phyloP scores from a whole-genome alignment of 2,888 invertebrate species.

The Glaucopsyche alexis region DNA sequence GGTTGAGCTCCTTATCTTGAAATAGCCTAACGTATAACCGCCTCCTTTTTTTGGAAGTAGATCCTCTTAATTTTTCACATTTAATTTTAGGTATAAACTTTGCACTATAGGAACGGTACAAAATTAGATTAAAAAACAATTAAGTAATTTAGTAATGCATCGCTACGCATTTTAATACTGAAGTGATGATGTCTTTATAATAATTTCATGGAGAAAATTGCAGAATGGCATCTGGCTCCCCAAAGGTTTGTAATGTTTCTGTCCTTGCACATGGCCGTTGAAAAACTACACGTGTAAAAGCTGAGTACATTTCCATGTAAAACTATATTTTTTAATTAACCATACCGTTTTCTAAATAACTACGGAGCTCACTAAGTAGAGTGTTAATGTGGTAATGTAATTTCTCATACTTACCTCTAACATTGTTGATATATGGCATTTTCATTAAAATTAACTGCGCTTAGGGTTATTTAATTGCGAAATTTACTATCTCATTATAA shows the following conservation, averaged over 20 bases:
- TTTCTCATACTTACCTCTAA: conserved; percentile 10
- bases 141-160: too few relatives aligned
- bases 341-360: conserved; percentile 2
- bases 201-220: background rate
- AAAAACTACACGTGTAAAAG: background rate
- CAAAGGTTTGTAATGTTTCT: conserved; percentile 4
- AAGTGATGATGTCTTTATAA: background rate
- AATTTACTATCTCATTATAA: background rate
- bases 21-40: too few relatives aligned
- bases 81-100: too few relatives aligned
- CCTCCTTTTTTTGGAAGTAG: too few relatives aligned
- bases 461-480: background rate
- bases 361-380: background rate
- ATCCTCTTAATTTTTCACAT: too few relatives aligned
- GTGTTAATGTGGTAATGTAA: background rate
- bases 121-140: too few relatives aligned
- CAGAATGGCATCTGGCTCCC: background rate
- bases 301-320: background rate
- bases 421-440: background rate
- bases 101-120: too few relatives aligned
- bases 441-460: background rate
- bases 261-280: background rate
- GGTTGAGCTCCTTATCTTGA: too few relatives aligned
- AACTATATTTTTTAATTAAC: conserved; percentile 15
- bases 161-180: background rate